Conservation (phyloP, 1,140 invertebrate genomes). For the Trypoxylus dichotomus region DNA sequence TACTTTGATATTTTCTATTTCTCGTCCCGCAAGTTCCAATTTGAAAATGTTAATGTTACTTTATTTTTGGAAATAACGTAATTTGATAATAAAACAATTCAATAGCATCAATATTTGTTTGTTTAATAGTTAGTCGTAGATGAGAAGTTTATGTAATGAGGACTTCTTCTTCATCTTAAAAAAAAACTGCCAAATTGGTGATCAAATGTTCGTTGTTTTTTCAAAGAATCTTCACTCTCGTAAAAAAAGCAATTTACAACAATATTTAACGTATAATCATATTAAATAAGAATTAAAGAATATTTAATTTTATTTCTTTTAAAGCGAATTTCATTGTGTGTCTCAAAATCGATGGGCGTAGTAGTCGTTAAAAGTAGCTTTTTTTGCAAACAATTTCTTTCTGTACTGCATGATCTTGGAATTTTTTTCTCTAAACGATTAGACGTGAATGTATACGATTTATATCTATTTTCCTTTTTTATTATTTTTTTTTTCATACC, state of each 20-base stretch:
- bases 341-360: conserved; percentile 9
- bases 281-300: neutral
- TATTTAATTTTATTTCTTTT: neutral
- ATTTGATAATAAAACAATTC: too few relatives aligned
- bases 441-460: neutral
- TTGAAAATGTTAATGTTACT: neutral
- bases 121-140: too few relatives aligned
- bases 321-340: neutral
- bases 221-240: too few relatives aligned
- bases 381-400: neutral
- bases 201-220: neutral
- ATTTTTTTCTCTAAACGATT: neutral
- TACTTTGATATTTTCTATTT: neutral
- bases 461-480: neutral
- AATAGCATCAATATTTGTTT: too few relatives aligned
- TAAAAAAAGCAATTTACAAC: neutral
- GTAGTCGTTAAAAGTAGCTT: neutral
- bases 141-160: neutral
- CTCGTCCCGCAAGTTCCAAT: neutral
- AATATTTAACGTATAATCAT: neutral
- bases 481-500: neutral
- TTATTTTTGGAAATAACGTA: neutral
- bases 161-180: neutral
- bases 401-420: neutral
- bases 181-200: conserved; percentile 16